Base-by-base conservation (phyloP, 2,797 vertebrate species). In the Pelobates cultripes region DNA sequence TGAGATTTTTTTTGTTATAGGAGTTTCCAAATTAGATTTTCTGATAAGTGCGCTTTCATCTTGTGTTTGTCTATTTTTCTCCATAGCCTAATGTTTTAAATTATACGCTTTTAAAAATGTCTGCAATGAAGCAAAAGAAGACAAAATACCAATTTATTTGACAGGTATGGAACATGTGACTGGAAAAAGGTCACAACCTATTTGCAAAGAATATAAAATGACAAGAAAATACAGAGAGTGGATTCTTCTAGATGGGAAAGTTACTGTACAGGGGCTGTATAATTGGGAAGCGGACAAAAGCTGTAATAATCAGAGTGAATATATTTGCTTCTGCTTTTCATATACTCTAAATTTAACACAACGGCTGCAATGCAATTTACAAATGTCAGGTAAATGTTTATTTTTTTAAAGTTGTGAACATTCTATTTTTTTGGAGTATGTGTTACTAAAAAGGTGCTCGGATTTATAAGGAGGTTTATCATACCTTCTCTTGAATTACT, bases 31-130 rank as follows among this genome's bases (percentile, higher is more conserved):
- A 28, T 28, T 28, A 28, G 28, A 28, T 28, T 28, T 28, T 28
- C 2, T 28, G 28, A 28, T 28, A 28, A 28, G 28, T 28, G 28
- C 57, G 40, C n/a, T 28, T 51, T 82, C 61, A 13, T 14, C 41
- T 68, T 7, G 17, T 67, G 43, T 77, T 10, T 8, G 70, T 64
- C 70, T 71, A 63, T 63, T 51, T 76, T 43, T 9, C 41, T 70
- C 60, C 44, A 3, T 8, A 14, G 73, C 74, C 13, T 81, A 63
- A 70, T 63, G 66, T 43, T 64, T 64, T 64, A 64, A 55, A 76
- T 64, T n/a, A 71, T 81, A 53, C 42, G 60, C 55, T 43, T 81
- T 63, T 41, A 70, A 67, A 75, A 81, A 64, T 53, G 47, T 41
- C 68, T 7, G 2, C 70, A 77, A 15, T 4, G 15, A 77, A 66